phyloP scores from a whole-genome alignment of 2,797 vertebrate genomes.

The Heteromormyrus szaboi region DNA sequence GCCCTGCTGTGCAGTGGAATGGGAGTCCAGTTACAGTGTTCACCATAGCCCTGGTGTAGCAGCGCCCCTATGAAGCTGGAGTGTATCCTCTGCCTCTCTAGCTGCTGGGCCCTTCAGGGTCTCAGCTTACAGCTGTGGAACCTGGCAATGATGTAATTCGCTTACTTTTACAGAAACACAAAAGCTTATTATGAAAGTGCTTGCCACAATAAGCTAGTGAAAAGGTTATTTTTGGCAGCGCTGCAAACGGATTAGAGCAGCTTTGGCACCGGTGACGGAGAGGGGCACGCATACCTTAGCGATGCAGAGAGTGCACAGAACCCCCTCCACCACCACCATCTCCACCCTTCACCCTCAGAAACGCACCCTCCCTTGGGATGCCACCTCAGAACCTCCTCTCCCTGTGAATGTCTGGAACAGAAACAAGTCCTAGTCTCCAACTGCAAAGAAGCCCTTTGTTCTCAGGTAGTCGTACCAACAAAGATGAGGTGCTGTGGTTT shows the following conservation, averaged over 20 bases:
- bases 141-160: slow-evolving; percentile 23
- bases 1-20: not conserved
- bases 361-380: not conserved
- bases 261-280: slow-evolving; percentile 23
- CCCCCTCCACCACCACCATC: not conserved
- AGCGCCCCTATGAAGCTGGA: not conserved
- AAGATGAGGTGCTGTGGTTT: slow-evolving; percentile 52
- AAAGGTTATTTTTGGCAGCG: slow-evolving; percentile 26
- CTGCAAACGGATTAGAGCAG: slow-evolving; percentile 17
- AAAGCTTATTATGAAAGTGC: slow-evolving; percentile 25
- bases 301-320: not conserved
- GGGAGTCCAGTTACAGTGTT: not conserved
- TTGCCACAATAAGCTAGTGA: slow-evolving; percentile 17
- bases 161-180: slow-evolving; percentile 22
- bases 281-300: not conserved
- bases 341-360: slow-evolving; percentile 4
- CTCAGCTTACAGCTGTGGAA: not conserved
- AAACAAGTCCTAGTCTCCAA: not conserved
- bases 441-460: slow-evolving; percentile 38
- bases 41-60: not conserved
- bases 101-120: not conserved
- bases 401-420: not conserved
- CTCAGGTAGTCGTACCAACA: slow-evolving; percentile 32
- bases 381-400: not conserved
- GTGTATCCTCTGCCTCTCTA: not conserved